These are phyloP conservation scores for Pecten maximus DNA, from an alignment of 2,888 invertebrate genomes.

Conservation along the genomic window DNA sequence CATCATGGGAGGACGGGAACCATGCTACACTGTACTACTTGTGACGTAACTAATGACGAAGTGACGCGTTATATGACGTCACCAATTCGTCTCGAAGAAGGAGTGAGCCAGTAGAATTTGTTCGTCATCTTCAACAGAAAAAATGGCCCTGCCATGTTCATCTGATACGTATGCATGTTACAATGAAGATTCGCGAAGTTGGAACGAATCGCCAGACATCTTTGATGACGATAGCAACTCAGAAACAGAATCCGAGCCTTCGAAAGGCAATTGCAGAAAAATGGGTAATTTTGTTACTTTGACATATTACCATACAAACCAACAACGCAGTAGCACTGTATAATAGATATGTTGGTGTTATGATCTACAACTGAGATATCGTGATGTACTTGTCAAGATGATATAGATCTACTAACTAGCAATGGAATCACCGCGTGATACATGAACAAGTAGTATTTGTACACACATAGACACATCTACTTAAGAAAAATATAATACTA, in stretches of 20 bases:
- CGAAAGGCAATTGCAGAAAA: background rate
- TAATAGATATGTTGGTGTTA: no score
- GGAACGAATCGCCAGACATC: background rate
- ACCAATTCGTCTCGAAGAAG: background rate
- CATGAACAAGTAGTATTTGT: no score
- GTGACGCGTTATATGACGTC: background rate
- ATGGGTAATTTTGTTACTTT: background rate
- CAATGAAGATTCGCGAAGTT: background rate
- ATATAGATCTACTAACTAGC: no score
- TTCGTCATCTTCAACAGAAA: background rate
- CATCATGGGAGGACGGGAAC: no score
- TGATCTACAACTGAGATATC: no score
- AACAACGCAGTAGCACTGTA: no score
- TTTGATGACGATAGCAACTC: background rate
- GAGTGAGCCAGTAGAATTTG: background rate
- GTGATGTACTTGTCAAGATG: background rate
- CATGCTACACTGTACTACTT: background rate
- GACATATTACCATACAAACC: no score
- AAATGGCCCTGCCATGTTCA: background rate
- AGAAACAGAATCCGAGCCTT: background rate
- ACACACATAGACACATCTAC: no score
- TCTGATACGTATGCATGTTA: background rate
- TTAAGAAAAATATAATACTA: no score
- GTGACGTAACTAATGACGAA: background rate
- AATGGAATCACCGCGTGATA: no score